These are phyloP conservation scores for Troglohyphantes excavatus DNA, from an alignment of 2,888 invertebrate species.

Conservation along the genomic window DNA sequence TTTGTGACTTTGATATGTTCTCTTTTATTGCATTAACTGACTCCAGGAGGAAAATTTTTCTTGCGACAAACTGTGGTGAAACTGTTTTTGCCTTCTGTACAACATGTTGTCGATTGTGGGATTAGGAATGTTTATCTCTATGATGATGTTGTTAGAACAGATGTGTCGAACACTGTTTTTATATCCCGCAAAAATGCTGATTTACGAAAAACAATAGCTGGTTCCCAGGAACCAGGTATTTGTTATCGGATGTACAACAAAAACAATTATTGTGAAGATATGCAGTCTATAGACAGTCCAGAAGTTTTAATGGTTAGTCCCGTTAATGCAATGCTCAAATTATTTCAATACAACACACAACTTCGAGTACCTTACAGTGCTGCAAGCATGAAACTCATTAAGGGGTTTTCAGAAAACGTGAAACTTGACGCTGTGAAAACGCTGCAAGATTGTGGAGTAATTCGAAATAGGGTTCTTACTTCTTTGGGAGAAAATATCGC, in stretches of 20 bases:
- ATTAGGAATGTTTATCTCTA: conserved; percentile 8
- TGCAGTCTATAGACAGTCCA: conserved; percentile 29
- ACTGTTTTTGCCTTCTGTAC: conserved; percentile 28
- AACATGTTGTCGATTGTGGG: conserved; percentile 63
- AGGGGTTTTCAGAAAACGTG: conserved; percentile 25
- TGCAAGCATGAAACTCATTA: conserved; percentile 14
- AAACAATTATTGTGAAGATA: conserved; percentile 50
- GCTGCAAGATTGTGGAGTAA: conserved; percentile 49
- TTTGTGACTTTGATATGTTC: neutral
- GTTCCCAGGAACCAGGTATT: conserved; percentile 25
- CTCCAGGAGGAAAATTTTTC: conserved; percentile 43
- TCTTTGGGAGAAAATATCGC: conserved; percentile 42
- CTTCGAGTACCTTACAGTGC: neutral
- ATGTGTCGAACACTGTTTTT: conserved; percentile 21
- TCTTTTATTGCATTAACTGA: neutral
- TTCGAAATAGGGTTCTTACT: conserved; percentile 44
- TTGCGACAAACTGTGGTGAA: conserved; percentile 34
- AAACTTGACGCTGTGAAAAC: neutral
- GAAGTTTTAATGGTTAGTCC: conserved; percentile 61
- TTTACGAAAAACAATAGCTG: conserved; percentile 41
- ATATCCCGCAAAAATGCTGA: conserved; percentile 38
- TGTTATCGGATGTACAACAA: conserved; percentile 67
- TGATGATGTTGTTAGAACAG: conserved; percentile 30
- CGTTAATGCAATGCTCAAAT: conserved; percentile 44
- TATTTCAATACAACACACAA: conserved; percentile 28